phyloP scores from a whole-genome alignment of 2,797 vertebrate genomes.

The Vireo griseus region DNA sequence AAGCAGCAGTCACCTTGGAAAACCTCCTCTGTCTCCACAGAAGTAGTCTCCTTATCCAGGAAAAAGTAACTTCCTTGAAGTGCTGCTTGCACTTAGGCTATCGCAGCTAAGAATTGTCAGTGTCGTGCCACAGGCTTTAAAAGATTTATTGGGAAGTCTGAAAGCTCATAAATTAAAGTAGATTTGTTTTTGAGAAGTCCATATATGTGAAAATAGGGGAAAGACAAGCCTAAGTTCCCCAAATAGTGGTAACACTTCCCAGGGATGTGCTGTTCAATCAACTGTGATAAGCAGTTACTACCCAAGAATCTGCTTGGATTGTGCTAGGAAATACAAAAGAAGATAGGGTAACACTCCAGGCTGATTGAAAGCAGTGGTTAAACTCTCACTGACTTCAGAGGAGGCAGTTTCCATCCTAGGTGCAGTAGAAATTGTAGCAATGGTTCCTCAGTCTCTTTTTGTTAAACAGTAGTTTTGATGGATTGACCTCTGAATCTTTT shows the following conservation, averaged over 20 bases:
- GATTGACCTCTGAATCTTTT: background rate
- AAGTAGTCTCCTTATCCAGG: background rate
- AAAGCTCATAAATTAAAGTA: constrained; percentile 7
- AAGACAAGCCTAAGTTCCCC: background rate
- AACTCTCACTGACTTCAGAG: background rate
- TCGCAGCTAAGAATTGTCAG: background rate
- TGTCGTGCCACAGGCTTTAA: background rate
- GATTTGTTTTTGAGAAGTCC: background rate
- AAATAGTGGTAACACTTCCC: background rate
- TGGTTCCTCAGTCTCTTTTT: background rate
- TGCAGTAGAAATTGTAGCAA: background rate
- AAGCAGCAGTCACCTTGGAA: background rate
- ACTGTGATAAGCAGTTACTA: background rate
- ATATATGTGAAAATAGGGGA: background rate
- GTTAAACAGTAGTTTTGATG: background rate
- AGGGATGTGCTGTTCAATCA: background rate
- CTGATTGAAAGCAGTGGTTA: background rate
- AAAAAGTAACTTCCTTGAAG: background rate
- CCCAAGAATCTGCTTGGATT: background rate
- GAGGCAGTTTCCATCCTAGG: background rate
- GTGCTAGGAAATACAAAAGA: background rate
- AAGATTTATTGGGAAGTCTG: background rate
- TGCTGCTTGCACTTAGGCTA: background rate
- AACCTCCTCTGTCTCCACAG: background rate
- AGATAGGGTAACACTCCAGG: background rate